Evolutionary conservation across 2,888 invertebrate genomes (phyloP), one percentile per base, ranked within the genome.

Genomic region (Cerceris rybyensis): DNA sequence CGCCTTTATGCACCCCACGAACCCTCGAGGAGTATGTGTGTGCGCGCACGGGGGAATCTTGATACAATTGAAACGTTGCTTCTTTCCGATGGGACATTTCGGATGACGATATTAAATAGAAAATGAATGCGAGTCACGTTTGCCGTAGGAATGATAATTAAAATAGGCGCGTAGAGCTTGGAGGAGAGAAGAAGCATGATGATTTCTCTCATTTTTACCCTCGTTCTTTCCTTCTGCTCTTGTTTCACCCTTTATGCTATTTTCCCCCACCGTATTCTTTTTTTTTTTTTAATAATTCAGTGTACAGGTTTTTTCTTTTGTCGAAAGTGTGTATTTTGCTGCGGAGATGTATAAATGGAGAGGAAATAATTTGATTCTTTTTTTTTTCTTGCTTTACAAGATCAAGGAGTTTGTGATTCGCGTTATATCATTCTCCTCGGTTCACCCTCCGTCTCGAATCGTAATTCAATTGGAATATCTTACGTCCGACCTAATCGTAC

Each of bases 401-500:
- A 1, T 50, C 50, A n/a, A 1, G n/a, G 50, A 7, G 11, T n/a
- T 11, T n/a, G 50, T 50, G 1, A 7, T 6, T 13, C 11, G 7
- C 6, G 9, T 17, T 50, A 28, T 65, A 49, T 43, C 42, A 11
- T 16, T 1, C 64, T 60, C 73, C 78, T 79, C 80, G 64, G 71
- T 41, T 57, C 73, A 54, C 52, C 49, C 13, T 76, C 59, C 60
- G 7, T 16, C 60, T 69, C 63, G 58, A 42, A 14, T 58, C 63
- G 61, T 63, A 42, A 75, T 57, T 65, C 64, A 46, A 65, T 73
- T 52, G 59, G 60, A 57, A 58, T 65, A n/a, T 66, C n/a, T 75
- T 71, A 75, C 65, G 78, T 66, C 72, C 74, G 69, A 74, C 63
- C 78, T 67, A 82, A 84, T 79, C 75, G 50, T 75, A 75, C 77